These are phyloP conservation scores for Mechanitis messenoides DNA, from an alignment of 2,888 invertebrate genomes.

Conservation along the genomic window DNA sequence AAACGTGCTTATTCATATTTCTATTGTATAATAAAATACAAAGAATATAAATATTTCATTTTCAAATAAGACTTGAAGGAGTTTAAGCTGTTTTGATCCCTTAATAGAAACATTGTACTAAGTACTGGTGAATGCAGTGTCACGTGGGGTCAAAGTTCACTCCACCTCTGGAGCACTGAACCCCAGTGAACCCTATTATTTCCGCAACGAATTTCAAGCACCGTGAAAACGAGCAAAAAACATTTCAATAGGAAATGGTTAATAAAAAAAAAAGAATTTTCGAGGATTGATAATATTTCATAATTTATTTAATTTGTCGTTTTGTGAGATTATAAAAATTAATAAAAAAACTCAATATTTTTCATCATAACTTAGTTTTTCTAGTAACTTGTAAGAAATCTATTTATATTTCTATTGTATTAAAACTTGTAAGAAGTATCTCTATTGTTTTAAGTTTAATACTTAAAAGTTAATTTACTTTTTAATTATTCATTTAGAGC, in stretches of 20 bases:
- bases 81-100: slow-evolving; percentile 6
- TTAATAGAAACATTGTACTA: slow-evolving; percentile 5
- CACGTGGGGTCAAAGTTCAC: slow-evolving; percentile 41
- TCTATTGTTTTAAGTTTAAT: too few species aligned
- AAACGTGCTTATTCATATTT: slow-evolving; percentile 2
- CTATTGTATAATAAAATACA: background rate
- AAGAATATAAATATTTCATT: background rate
- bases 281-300: background rate
- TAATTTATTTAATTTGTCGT: too few species aligned
- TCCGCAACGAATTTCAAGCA: slow-evolving; percentile 13
- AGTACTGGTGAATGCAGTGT: slow-evolving; percentile 33
- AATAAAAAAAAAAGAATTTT: background rate
- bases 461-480: too few species aligned
- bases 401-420: too few species aligned
- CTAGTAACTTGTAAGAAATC: too few species aligned
- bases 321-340: too few species aligned
- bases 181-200: slow-evolving; percentile 28
- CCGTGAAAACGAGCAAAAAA: slow-evolving; percentile 4
- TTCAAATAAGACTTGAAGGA: background rate
- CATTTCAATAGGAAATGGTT: background rate
- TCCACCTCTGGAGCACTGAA: slow-evolving; percentile 34
- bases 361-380: too few species aligned
- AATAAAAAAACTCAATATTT: too few species aligned
- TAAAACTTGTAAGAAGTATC: too few species aligned
- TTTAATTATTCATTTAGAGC: too few species aligned